These are phyloP conservation scores for Homalodisca vitripennis DNA, from an alignment of 1,140 invertebrate species.

Conservation along the genomic window DNA sequence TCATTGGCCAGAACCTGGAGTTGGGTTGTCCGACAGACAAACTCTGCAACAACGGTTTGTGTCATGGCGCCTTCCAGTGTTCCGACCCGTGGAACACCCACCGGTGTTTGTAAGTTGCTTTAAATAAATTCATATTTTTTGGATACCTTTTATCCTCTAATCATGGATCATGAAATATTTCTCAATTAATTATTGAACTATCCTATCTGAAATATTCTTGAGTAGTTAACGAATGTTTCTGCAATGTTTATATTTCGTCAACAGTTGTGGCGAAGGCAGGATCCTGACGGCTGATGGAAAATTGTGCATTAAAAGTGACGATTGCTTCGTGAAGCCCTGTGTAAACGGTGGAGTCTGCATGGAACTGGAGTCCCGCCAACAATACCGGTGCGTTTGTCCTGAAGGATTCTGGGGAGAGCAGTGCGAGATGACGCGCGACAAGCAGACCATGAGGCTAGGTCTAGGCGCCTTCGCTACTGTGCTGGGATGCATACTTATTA, in stretches of 20 bases:
- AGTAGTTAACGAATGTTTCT: background rate
- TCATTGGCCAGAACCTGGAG: slow-evolving; percentile 84
- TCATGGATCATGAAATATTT: background rate
- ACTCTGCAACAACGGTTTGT: slow-evolving; percentile 87
- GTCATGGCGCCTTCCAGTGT: slow-evolving; percentile 88
- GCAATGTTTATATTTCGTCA: background rate
- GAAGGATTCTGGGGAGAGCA: slow-evolving; percentile 90
- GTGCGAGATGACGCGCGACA: slow-evolving; percentile 89
- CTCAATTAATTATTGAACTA: background rate
- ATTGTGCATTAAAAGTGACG: slow-evolving; percentile 89
- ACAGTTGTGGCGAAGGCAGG: slow-evolving; percentile 87
- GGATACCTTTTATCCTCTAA: too few relatives aligned
- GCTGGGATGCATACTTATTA: slow-evolving; percentile 88
- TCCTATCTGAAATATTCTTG: background rate
- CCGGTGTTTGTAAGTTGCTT: slow-evolving; percentile 93
- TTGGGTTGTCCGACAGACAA: slow-evolving; percentile 90
- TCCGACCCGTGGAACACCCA: slow-evolving; percentile 94
- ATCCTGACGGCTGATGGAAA: slow-evolving; percentile 83
- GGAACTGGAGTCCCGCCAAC: slow-evolving; percentile 79
- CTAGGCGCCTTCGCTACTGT: slow-evolving; percentile 91
- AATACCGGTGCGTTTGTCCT: slow-evolving; percentile 81
- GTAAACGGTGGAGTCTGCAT: slow-evolving; percentile 85
- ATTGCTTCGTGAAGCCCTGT: slow-evolving; percentile 88
- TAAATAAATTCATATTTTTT: too few relatives aligned
- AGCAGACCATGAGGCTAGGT: slow-evolving; percentile 85